These are phyloP conservation scores for Nothobranchius kuhntae DNA, from an alignment of 2,113 vertebrate genomes.

Conservation along the genomic window DNA sequence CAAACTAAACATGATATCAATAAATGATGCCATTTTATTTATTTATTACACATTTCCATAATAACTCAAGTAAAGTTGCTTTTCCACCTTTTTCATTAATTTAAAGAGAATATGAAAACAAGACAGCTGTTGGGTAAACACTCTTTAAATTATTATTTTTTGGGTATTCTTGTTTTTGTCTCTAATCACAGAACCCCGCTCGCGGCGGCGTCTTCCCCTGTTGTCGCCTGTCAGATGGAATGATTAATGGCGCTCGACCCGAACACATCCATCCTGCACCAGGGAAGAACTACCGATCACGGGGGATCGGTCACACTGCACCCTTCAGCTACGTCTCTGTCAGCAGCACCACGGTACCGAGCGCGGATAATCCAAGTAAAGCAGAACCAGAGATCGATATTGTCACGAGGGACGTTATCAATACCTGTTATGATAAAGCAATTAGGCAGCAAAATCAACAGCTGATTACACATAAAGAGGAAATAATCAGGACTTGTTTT, in stretches of 20 bases:
- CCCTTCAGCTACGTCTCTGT: constrained; percentile 28
- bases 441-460: not conserved
- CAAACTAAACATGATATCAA: too few species aligned
- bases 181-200: constrained; percentile 1
- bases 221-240: constrained; percentile 52
- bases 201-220: constrained; percentile 12
- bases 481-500: not conserved
- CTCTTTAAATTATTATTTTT: too few species aligned
- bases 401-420: not conserved
- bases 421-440: not conserved
- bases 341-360: constrained; percentile 31
- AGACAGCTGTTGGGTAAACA: too few species aligned
- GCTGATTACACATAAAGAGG: too few species aligned
- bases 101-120: too few species aligned
- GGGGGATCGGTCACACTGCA: constrained; percentile 49
- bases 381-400: not conserved
- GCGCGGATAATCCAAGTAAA: constrained; percentile 3
- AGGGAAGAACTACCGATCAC: constrained; percentile 50
- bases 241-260: constrained; percentile 70
- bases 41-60: too few species aligned
- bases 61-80: too few species aligned
- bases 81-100: too few species aligned
- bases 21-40: too few species aligned
- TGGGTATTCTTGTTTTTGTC: too few species aligned
- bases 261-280: constrained; percentile 60